These are phyloP conservation scores for Contarinia nasturtii DNA, from an alignment of 1,140 invertebrate genomes.

Conservation along the genomic window DNA sequence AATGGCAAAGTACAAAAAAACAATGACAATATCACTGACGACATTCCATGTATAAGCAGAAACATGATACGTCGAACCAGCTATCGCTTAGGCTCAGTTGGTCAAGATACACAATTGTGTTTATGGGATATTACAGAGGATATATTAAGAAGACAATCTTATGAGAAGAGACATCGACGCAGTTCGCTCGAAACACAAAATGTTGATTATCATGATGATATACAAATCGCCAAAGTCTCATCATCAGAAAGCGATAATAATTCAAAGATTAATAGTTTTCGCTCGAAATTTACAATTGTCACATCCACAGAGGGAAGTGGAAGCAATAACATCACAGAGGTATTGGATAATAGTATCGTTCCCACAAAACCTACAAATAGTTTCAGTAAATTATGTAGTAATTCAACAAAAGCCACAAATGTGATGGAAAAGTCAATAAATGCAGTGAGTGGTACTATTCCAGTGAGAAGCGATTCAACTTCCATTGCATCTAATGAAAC, in stretches of 20 bases:
- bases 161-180: constrained; percentile 18
- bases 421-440: too few species aligned
- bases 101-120: constrained; percentile 94
- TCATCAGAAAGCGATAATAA: too few species aligned
- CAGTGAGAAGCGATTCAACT: too few species aligned
- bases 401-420: constrained; percentile 23
- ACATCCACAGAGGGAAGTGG: too few species aligned
- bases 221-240: too few species aligned
- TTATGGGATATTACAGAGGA: constrained; percentile 98
- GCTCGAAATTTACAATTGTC: too few species aligned
- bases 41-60: constrained; percentile 11
- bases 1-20: constrained; percentile 21
- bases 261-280: too few species aligned
- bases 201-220: too few species aligned
- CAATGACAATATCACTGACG: constrained; percentile 21
- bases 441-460: too few species aligned
- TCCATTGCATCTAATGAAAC: too few species aligned
- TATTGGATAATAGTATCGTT: constrained; percentile 11
- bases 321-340: too few species aligned
- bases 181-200: constrained; percentile 3
- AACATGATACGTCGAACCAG: constrained; percentile 36
- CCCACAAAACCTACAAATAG: constrained; percentile 9
- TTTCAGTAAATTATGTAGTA: constrained; percentile 14
- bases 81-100: constrained; percentile 88
- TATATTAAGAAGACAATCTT: constrained; percentile 50